Evolutionary conservation across 1,140 invertebrate genomes (phyloP), one percentile per base, ranked within the genome.

Genomic region (Drosophila takahashii): DNA sequence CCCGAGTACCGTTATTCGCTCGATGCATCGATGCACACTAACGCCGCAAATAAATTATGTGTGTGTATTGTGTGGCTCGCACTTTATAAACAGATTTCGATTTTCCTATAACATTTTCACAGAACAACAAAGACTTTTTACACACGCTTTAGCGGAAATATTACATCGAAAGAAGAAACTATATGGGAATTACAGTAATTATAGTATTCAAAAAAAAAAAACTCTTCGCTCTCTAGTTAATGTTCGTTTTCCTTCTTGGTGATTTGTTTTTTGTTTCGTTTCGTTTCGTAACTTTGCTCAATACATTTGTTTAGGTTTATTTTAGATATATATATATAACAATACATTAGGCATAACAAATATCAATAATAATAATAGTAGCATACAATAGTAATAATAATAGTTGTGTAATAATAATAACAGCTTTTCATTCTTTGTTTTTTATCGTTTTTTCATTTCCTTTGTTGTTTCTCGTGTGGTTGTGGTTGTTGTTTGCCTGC

Each of bases 281-380:
- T 56, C 37, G 26, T 65, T 47, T 48, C 32, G 57, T 41, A 62
- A 69, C 77, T 47, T 61, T 58, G 45, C 45, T 57, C 71, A 61
- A 80, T 81, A 80, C 56, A 79, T 69, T 50, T 80, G 44, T 56
- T 81, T 73, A 48, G 57, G 34, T 47, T 74, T 67, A 32, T 22
- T 71, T 70, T 51, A 69, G 56, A 58, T 86, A 64, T 75, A 86
- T 76, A 75, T 80, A 78, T 77, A 87, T 86, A 86, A 86, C 81
- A 86, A 87, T 86, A 86, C 81, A 87, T 79, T 87, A 86, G 79
- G 79, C 59, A 81, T 91, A 91, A 91, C 89, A 91, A 91, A 91
- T 90, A 90, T 85, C 70, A 90, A 90, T 89, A 85, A 87, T 64
- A 59, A 77, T 70, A 64, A 74, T 74, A 77, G 54, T 80, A 85